Conservation (phyloP, 2,113 vertebrate genomes). For the Conger conger region DNA sequence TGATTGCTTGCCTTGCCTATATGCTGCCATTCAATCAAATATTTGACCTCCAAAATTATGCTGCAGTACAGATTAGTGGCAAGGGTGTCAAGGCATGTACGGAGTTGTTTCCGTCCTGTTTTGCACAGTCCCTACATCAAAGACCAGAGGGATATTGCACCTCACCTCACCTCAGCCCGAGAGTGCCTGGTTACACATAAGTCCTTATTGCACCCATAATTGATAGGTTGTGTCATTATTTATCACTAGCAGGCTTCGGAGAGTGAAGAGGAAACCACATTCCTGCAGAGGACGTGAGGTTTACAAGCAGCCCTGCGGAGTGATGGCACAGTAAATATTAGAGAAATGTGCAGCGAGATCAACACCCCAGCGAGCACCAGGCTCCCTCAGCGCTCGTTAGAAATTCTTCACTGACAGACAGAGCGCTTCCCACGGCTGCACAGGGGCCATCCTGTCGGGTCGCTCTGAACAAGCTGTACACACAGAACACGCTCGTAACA, state of each 20-base stretch:
- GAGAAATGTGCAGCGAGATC: neutral
- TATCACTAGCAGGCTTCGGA: neutral
- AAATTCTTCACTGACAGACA: neutral
- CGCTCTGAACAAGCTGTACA: neutral
- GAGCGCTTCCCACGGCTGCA: neutral
- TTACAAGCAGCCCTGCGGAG: neutral
- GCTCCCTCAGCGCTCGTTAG: neutral
- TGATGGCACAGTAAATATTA: neutral
- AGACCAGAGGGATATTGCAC: neutral
- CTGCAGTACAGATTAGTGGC: neutral
- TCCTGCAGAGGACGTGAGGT: constrained; percentile 5
- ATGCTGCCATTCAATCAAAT: neutral
- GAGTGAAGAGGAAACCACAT: neutral
- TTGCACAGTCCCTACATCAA: neutral
- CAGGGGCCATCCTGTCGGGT: neutral
- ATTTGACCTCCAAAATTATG: neutral
- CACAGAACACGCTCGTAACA: neutral
- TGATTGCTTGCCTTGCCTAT: neutral
- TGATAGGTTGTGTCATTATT: neutral
- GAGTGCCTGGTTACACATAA: neutral
- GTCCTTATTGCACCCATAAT: neutral
- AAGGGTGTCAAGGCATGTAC: neutral
- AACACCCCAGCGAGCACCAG: neutral
- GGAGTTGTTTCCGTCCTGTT: neutral
- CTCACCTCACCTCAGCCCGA: neutral